Percentiles rank a stretch among this genome's conserved stretches.
Conservation (phyloP, 2,888 invertebrate genomes). For the Pomacea canaliculata region DNA sequence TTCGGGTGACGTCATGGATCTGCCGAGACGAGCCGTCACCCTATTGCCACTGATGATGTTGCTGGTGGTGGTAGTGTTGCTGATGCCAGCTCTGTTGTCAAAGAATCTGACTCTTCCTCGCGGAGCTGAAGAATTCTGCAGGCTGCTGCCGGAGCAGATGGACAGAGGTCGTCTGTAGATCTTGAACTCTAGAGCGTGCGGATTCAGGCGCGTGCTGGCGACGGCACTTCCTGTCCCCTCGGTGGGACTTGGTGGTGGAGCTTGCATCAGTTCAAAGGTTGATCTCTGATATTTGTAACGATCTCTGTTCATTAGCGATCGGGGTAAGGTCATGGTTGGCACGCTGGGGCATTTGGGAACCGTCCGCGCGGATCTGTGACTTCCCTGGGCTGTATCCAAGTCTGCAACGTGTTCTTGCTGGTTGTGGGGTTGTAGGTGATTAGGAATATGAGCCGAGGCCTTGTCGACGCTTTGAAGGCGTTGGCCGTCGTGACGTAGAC, state of each 20-base stretch:
- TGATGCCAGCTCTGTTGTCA: constrained; percentile 12
- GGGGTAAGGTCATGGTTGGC: constrained; percentile 8
- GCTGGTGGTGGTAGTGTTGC: neutral
- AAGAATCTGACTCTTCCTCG: constrained; percentile 26
- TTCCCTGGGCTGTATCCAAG: neutral
- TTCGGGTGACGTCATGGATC: constrained; percentile 21
- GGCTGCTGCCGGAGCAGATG: constrained; percentile 4
- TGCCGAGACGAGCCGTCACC: constrained; percentile 20
- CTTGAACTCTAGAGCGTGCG: constrained; percentile 14
- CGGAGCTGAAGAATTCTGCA: constrained; percentile 1
- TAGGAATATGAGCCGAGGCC: neutral
- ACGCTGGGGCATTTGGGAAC: constrained; percentile 3
- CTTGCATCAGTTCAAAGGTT: neutral
- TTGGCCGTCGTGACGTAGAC: neutral
- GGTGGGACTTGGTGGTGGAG: neutral
- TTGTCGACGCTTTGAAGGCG: constrained; percentile 6
- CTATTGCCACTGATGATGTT: constrained; percentile 2
- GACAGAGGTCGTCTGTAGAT: constrained; percentile 14
- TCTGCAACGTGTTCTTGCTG: neutral
- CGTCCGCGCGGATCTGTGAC: neutral
- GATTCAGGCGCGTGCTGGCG: constrained; percentile 3
- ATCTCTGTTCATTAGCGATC: neutral
- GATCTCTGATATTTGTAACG: neutral
- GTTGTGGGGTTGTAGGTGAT: neutral
- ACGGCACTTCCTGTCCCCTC: neutral